Conservation (phyloP, 2,888 invertebrate genomes). For the Actias luna region DNA sequence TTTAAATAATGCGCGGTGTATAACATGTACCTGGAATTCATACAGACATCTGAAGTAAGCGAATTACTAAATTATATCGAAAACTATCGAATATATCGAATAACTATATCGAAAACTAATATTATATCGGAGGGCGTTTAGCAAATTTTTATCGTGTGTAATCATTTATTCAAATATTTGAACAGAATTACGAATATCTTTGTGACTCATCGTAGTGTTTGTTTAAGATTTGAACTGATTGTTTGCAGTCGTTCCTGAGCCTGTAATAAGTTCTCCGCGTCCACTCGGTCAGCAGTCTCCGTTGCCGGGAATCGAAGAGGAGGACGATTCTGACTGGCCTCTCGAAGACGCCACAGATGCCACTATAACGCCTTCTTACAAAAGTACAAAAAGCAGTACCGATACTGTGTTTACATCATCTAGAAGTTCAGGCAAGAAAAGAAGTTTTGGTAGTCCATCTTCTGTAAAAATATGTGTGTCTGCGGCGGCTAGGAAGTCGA, state of each 20-base stretch:
- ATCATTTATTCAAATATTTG: conserved; percentile 19
- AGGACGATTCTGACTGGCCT: conserved; percentile 86
- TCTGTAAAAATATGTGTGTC: conserved; percentile 83
- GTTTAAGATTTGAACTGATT: conserved; percentile 53
- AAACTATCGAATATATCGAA: no score
- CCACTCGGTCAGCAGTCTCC: conserved; percentile 86
- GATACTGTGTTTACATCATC: conserved; percentile 76
- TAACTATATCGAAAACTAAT: no score
- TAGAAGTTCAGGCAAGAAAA: conserved; percentile 78
- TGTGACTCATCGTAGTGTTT: conserved; percentile 32
- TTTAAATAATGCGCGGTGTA: conserved; percentile 6
- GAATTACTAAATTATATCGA: no score
- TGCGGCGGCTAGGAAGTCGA: conserved; percentile 76
- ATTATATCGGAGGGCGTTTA: conserved; percentile 42
- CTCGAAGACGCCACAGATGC: conserved; percentile 77
- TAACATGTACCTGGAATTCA: conserved; percentile 30
- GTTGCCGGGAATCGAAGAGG: conserved; percentile 91
- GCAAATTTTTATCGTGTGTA: conserved; percentile 40
- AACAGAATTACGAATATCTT: conserved; percentile 20
- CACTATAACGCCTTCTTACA: conserved; percentile 75
- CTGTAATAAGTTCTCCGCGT: conserved; percentile 79
- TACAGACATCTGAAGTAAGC: conserved; percentile 34
- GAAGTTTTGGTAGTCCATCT: conserved; percentile 78
- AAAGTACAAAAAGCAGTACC: conserved; percentile 76
- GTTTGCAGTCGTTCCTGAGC: conserved; percentile 79